Base-by-base conservation (phyloP, 2,888 invertebrate species). In the Uropetala carovei region DNA sequence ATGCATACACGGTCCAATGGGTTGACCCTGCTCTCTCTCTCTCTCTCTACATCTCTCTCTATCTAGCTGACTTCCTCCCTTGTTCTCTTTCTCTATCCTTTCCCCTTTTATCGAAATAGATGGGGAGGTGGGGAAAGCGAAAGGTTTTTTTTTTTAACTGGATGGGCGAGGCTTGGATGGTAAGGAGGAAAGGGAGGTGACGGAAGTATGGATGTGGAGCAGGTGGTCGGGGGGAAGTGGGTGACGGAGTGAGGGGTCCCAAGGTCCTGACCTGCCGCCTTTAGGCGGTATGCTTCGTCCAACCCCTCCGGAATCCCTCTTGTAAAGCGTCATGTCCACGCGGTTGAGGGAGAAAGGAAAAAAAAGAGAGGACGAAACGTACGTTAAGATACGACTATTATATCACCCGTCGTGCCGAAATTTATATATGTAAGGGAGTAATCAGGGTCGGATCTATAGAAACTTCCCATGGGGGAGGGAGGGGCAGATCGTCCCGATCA, bases 211-310 rank as follows among this genome's bases (percentile, higher is more conserved):
- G 82, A 56, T 14, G 64, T 22, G 86, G 18, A 43, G 30, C 18
- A 64, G 64, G 14, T 64, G 60, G 82, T 3, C 43, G 83, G 56
- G 83, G n/a, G 64, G 13, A 10, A 64, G 43, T 22, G 85, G n/a
- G 89, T 68, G 89, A 89, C 64, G 27, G 60, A 64, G 43, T 30
- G 30, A 89, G 60, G 64, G 89, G 89, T 18, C 22, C 89, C 89
- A 60, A 43, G 43, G 89, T 10, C 89, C 89, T 89, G 89, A 89
- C 89, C 89, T 89, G 89, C 89, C 60, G 86, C 58, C 86, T 60
- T 30, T n/a, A 27, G 27, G 16, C 60, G 43, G 43, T 30, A 68
- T 89, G 43, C 64, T 60, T 68, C 60, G 18, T 30, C 89, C 43
- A 0, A 30, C 60, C 27, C 60, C 3, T n/a, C 16, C 64, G 83